Evolutionary conservation across 2,888 invertebrate species (phyloP).

Genomic region (Fabriciana adippe): DNA sequence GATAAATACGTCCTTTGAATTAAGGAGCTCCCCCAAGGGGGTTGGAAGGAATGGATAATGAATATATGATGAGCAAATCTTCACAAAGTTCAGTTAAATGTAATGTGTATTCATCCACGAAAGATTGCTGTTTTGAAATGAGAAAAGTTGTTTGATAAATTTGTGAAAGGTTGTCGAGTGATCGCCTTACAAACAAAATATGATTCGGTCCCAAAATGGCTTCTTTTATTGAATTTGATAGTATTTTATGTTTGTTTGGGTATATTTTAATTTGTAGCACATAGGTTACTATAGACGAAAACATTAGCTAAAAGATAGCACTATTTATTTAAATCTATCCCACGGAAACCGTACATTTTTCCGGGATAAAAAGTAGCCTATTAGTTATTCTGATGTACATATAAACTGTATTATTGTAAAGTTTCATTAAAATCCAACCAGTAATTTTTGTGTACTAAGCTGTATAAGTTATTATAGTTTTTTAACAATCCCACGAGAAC

Average conservation of each 20-base stretch:
- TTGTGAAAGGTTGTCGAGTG: conserved; percentile 14
- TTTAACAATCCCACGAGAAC: no score
- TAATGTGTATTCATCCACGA: conserved; percentile 22
- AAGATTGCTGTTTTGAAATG: conserved; percentile 25
- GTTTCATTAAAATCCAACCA: no score
- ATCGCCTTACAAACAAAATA: conserved; percentile 18
- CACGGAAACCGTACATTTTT: no score
- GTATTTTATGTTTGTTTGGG: not conserved
- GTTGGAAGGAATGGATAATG: conserved; percentile 51
- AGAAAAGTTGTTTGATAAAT: conserved; percentile 25
- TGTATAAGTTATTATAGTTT: no score
- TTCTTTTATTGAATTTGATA: not conserved
- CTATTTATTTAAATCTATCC: no score
- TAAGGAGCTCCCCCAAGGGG: conserved; percentile 41
- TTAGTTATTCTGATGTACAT: no score
- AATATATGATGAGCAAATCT: conserved; percentile 68
- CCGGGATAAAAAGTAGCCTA: no score
- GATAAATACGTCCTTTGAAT: conserved; percentile 75
- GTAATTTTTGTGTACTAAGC: no score
- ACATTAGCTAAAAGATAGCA: no score
- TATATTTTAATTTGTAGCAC: not conserved
- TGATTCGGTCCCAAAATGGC: not conserved
- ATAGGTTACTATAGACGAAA: not conserved
- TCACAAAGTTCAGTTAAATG: conserved; percentile 46
- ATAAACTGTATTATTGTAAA: no score